phyloP scores from a whole-genome alignment of 2,797 vertebrate genomes.

The Onychomys torridus region DNA sequence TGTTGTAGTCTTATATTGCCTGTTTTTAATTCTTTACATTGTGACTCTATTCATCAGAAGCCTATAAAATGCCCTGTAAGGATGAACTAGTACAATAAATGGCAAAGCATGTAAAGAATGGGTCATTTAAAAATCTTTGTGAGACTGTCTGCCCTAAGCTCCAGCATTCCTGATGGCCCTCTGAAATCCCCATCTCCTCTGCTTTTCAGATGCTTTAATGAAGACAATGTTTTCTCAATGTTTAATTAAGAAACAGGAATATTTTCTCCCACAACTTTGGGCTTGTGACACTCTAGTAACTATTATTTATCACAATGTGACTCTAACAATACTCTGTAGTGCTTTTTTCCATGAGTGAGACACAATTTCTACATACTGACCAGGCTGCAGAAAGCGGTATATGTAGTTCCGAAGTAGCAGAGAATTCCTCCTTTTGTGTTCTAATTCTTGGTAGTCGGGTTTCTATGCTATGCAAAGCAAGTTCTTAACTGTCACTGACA shows the following conservation, averaged over 20 bases:
- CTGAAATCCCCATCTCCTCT: conserved; percentile 43
- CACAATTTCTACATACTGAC: conserved; percentile 8
- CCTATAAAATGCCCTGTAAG: conserved; percentile 33
- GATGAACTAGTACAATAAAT: conserved; percentile 59
- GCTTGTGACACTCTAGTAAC: conserved; percentile 21
- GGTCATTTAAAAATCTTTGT: conserved; percentile 46
- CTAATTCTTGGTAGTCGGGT: conserved; percentile 2
- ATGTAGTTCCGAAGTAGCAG: conserved; percentile 7
- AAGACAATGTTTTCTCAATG: conserved; percentile 25
- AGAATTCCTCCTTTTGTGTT: conserved; percentile 45
- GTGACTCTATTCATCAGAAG: conserved; percentile 41
- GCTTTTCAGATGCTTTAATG: conserved; percentile 51
- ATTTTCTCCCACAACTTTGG: background rate
- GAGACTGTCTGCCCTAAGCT: background rate
- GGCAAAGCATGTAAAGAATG: conserved; percentile 43
- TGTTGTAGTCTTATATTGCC: conserved; percentile 1
- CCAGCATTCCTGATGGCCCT: background rate
- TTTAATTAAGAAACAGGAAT: conserved; percentile 52
- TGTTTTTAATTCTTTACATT: conserved; percentile 66
- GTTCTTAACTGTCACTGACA: background rate
- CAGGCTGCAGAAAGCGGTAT: conserved; percentile 8
- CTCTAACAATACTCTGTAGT: background rate
- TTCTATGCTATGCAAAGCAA: conserved; percentile 8
- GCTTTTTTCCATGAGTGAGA: conserved; percentile 19
- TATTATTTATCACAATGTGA: background rate